Evolutionary conservation across 2,797 vertebrate genomes (phyloP), one percentile per base, ranked within the genome.

Genomic region (Leucoraja ocellata): DNA sequence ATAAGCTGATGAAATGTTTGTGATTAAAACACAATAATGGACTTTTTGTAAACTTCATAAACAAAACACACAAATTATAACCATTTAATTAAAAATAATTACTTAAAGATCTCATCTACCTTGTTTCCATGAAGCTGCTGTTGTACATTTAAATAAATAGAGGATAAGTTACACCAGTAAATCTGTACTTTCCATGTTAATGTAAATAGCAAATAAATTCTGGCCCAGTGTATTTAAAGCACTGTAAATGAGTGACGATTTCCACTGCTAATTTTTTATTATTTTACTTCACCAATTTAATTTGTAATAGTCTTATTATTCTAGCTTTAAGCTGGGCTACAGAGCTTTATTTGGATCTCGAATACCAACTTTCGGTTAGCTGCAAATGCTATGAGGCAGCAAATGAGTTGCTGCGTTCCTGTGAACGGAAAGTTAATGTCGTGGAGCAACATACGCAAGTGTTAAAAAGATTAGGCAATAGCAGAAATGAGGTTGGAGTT

Each of bases 401-500:
- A 11, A 96, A 98, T 74, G 98, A 99, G 93, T 97, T 99, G 93
- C 95, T 99, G 0, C 95, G 97, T 23, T 98, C 98, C 0, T 98
- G 98, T 93, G 96, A 97, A 76, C 95, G 98, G 94, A 98, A 98
- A 95, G 97, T 95, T 28, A 96, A 97, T 0, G 96, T 96, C 58
- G 95, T 97, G 1, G 98, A 99, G 93, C 98, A 99, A 95, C 95
- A 97, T 77, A 93, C 95, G 0, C 98, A 98, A 95, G 97, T 99
- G 13, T 95, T 99, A 5, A 99, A 99, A 96, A 97, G 99, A 90
- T 97, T 99, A 94, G 99, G 99, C 0, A 99, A 99, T 94, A 98
- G 99, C 94, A 97, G 98, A 94, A 99, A 99, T 0, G 99, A 99
- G 95, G 98, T 99, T 39, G 99, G 99, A 8, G 99, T 99, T 90